Percentiles rank a stretch among this genome's conserved stretches.
Evolutionary conservation across 2,888 invertebrate genomes (phyloP).

Genomic region (Portevinia maculata): DNA sequence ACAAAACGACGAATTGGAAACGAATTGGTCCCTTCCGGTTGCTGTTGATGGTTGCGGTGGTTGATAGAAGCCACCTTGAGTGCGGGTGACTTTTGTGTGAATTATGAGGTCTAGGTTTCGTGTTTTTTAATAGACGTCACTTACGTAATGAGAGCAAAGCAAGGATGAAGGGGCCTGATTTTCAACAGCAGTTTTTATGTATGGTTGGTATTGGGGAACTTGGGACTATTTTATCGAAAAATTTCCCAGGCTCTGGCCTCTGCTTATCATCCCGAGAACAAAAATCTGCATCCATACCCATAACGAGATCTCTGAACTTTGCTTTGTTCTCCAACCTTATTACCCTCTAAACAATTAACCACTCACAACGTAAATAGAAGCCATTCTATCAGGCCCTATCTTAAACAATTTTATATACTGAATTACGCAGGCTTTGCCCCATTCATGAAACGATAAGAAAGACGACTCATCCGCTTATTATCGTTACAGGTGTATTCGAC

Average conservation of each 20-base stretch:
- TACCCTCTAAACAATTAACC: conserved; percentile 36
- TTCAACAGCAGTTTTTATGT: not conserved
- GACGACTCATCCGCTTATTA: conserved; percentile 42
- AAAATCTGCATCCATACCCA: conserved; percentile 31
- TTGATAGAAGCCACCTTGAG: conserved; percentile 55
- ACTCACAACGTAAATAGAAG: conserved; percentile 29
- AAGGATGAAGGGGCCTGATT: conserved; percentile 15
- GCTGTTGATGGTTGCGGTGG: conserved; percentile 38
- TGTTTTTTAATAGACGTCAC: not conserved
- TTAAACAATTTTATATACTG: conserved; percentile 56
- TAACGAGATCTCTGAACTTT: conserved; percentile 60
- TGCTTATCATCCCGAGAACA: conserved; percentile 32
- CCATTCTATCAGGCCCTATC: conserved; percentile 37
- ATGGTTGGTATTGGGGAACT: too few species aligned
- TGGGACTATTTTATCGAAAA: conserved; percentile 7
- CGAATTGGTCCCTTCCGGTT: conserved; percentile 71
- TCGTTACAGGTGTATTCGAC: conserved; percentile 41
- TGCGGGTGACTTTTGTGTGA: conserved; percentile 54
- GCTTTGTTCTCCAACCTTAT: conserved; percentile 41
- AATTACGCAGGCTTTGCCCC: conserved; percentile 69
- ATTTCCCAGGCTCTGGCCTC: conserved; percentile 38
- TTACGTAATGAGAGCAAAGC: too few species aligned
- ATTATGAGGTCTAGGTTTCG: conserved; percentile 60
- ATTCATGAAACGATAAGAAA: conserved; percentile 48
- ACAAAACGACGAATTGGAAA: conserved; percentile 66